Percentiles rank a stretch among this genome's conserved stretches.
phyloP scores from a whole-genome alignment of 2,113 vertebrate genomes.

The Bombycilla garrulus region DNA sequence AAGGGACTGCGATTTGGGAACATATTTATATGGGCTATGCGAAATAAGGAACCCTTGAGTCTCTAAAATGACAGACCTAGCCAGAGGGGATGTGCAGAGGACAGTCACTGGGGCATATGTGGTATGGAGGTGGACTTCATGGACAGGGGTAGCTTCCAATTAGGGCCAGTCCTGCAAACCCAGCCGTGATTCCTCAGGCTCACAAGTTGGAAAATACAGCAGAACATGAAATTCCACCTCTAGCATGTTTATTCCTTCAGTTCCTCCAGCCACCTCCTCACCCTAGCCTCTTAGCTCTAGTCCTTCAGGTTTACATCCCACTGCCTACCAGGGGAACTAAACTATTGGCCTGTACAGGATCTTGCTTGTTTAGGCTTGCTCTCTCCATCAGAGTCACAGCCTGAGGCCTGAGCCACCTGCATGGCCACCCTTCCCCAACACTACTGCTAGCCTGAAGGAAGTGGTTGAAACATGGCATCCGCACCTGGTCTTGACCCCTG shows the following conservation, averaged over 20 bases:
- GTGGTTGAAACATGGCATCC: neutral
- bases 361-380: neutral
- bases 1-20: neutral
- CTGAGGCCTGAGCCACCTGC: neutral
- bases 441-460: neutral
- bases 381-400: fast-evolving
- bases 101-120: neutral
- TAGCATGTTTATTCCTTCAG: neutral
- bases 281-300: neutral
- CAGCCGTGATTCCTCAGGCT: neutral
- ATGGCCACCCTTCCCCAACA: neutral
- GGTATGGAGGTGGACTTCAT: neutral
- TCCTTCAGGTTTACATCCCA: neutral
- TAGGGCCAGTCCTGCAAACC: neutral
- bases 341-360: neutral
- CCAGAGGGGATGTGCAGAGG: neutral
- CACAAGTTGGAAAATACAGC: neutral
- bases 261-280: neutral
- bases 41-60: neutral
- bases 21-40: neutral
- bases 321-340: neutral
- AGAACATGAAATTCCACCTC: neutral
- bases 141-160: neutral
- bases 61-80: neutral
- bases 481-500: neutral